Evolutionary conservation across 2,797 vertebrate species (phyloP).

Genomic region (Masticophis lateralis): DNA sequence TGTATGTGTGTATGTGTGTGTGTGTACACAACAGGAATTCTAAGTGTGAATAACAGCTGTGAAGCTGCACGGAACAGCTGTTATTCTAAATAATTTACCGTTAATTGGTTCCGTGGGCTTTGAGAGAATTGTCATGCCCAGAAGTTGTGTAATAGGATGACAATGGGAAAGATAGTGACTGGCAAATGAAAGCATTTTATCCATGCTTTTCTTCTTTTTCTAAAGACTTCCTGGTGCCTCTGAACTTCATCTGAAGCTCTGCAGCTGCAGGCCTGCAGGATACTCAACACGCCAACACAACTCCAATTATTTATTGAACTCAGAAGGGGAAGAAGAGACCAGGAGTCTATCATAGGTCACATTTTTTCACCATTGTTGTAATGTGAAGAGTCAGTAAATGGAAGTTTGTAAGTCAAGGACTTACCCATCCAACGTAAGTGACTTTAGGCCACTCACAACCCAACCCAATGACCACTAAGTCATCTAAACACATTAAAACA

Average conservation of each 20-base stretch:
- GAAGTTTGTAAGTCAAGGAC: not conserved
- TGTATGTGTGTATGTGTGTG: not conserved
- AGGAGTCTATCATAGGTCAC: not conserved
- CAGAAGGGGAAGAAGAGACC: not conserved
- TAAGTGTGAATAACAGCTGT: conserved; percentile 45
- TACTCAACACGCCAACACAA: not conserved
- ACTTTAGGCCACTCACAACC: not conserved
- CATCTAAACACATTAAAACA: not conserved
- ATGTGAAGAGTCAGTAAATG: not conserved
- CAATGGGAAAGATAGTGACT: not conserved
- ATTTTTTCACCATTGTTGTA: not conserved
- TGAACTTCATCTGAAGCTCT: not conserved
- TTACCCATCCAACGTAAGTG: not conserved
- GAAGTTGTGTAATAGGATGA: not conserved
- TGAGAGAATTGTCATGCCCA: conserved; percentile 4
- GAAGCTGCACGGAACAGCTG: conserved; percentile 42
- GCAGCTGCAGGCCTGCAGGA: not conserved
- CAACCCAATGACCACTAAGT: not conserved
- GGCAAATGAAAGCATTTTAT: not conserved
- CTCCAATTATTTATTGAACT: not conserved
- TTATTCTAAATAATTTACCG: conserved; percentile 56
- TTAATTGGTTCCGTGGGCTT: conserved; percentile 46
- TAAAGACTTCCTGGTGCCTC: conserved; percentile 2
- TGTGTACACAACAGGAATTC: not conserved
- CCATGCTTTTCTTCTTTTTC: not conserved